Percentiles rank a stretch among this genome's conserved stretches.
These are phyloP conservation scores for Nebria salina DNA, from an alignment of 2,888 invertebrate species.

Conservation along the genomic window DNA sequence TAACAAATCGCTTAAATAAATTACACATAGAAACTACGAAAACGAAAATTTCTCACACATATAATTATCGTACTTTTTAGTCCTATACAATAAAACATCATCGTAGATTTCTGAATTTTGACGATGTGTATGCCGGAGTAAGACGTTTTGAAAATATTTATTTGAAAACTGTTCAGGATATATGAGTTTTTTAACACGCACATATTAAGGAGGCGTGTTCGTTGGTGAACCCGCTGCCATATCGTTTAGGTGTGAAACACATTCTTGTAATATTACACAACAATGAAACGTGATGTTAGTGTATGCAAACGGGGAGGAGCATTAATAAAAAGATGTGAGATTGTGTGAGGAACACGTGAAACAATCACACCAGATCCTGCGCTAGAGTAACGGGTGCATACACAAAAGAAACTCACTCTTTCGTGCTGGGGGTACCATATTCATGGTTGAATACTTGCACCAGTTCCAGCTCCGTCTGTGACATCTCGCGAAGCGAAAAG, in stretches of 20 bases:
- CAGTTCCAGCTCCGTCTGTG: not conserved
- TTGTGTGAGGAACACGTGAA: not conserved
- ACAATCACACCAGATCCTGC: not conserved
- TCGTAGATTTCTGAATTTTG: too few relatives aligned
- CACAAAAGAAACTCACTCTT: slow-evolving; percentile 1
- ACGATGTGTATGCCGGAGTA: not conserved
- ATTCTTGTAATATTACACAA: not conserved
- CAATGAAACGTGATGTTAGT: not conserved
- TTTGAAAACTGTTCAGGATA: not conserved
- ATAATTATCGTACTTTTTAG: not conserved
- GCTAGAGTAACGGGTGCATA: not conserved
- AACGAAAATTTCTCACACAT: too few relatives aligned
- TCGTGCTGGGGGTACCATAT: not conserved
- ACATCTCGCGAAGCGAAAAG: not conserved
- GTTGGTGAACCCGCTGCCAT: not conserved
- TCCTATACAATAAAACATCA: not conserved
- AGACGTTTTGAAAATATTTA: not conserved
- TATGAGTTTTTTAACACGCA: not conserved
- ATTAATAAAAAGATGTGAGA: not conserved
- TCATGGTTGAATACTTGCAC: not conserved
- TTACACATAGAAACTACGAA: too few relatives aligned
- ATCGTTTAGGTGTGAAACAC: not conserved
- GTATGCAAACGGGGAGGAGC: not conserved
- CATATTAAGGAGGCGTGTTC: not conserved
- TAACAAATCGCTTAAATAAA: too few relatives aligned